Evolutionary conservation across 2,797 vertebrate species (phyloP).

Genomic region (Threskiornis aethiopicus): DNA sequence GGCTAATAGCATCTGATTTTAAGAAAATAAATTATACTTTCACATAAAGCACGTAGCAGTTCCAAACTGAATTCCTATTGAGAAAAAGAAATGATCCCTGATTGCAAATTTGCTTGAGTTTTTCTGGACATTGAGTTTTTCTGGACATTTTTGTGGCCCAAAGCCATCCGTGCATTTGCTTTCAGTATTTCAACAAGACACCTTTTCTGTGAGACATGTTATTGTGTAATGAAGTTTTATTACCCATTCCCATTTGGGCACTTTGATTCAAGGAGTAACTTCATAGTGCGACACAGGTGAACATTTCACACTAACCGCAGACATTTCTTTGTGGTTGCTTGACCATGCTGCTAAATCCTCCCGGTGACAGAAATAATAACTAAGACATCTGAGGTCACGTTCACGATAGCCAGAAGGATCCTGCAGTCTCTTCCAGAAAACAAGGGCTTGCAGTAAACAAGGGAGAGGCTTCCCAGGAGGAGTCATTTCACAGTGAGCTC

Average conservation of each 20-base stretch:
- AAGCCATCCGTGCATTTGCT: background rate
- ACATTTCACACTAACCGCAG: background rate
- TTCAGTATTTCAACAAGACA: background rate
- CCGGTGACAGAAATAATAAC: background rate
- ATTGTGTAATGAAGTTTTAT: background rate
- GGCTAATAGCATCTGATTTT: background rate
- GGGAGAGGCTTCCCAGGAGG: slow-evolving; percentile 49
- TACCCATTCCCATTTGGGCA: background rate
- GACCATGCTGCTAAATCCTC: background rate
- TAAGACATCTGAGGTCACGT: background rate
- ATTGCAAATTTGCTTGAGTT: background rate
- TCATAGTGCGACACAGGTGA: background rate
- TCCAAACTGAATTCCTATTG: background rate
- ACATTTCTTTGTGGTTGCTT: background rate
- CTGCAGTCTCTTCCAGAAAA: background rate
- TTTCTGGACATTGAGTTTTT: background rate
- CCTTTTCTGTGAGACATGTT: background rate
- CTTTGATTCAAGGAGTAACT: background rate
- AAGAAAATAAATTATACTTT: background rate
- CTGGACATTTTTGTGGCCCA: background rate
- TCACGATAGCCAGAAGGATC: background rate
- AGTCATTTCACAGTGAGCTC: background rate
- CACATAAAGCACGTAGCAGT: background rate
- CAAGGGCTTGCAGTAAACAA: slow-evolving; percentile 3
- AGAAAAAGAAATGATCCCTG: background rate